Evolutionary conservation across 2,113 vertebrate genomes (phyloP).

Genomic region (Calcarius ornatus): DNA sequence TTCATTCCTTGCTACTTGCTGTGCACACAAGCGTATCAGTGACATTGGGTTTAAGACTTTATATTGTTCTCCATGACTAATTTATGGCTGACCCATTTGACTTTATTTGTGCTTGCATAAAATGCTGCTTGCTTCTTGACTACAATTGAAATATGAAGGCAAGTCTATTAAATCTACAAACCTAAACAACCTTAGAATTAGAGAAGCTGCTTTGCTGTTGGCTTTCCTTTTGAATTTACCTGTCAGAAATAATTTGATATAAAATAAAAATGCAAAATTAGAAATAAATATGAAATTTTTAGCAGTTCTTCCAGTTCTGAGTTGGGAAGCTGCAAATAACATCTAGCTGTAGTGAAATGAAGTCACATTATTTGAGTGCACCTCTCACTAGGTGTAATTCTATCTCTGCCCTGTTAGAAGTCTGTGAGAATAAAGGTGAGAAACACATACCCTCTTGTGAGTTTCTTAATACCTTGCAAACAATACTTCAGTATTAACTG

Average conservation of each 20-base stretch:
- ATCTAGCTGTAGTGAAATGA: background rate
- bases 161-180: background rate
- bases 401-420: fast-evolving
- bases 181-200: background rate
- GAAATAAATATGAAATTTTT: background rate
- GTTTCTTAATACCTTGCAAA: background rate
- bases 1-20: background rate
- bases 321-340: background rate
- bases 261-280: background rate
- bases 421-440: fast-evolving
- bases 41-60: background rate
- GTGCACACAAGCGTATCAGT: background rate
- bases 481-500: background rate
- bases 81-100: background rate
- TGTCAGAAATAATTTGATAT: background rate
- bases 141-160: background rate
- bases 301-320: background rate
- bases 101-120: background rate
- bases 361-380: background rate
- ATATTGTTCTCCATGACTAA: background rate
- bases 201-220: background rate
- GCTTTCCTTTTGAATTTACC: background rate
- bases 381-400: fast-evolving
- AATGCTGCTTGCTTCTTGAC: background rate
- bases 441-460: background rate